Conservation (phyloP, 2,888 invertebrate genomes). For the Colostygia pectinataria region DNA sequence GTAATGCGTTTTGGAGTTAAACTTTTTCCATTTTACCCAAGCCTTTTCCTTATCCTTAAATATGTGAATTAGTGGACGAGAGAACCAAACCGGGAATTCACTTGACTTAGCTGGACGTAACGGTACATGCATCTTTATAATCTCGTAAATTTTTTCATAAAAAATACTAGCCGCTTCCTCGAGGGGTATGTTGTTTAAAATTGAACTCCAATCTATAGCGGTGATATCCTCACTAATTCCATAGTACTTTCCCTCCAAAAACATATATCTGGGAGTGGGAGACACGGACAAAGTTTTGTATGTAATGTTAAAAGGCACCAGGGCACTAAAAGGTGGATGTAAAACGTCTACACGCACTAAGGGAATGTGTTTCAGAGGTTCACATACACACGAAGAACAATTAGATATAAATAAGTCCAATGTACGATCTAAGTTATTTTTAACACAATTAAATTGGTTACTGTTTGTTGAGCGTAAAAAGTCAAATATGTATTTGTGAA, state of each 20-base stretch:
- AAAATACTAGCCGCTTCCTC: background rate
- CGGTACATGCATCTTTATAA: background rate
- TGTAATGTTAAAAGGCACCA: background rate
- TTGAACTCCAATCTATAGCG: background rate
- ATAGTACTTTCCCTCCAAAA: background rate
- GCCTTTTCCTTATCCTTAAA: background rate
- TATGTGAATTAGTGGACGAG: background rate
- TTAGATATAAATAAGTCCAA: conserved; percentile 6
- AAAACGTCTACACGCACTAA: background rate
- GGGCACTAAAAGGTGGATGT: background rate
- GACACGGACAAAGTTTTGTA: background rate
- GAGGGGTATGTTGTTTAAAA: background rate
- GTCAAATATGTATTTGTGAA: background rate
- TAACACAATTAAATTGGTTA: conserved; percentile 1
- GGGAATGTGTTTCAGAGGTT: background rate
- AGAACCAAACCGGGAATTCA: background rate
- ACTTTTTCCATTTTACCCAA: background rate
- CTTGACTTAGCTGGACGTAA: background rate
- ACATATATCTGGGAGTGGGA: background rate
- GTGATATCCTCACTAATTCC: background rate
- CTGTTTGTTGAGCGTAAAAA: background rate
- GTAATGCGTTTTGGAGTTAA: background rate
- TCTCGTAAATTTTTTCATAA: background rate
- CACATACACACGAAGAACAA: background rate
- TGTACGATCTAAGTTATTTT: background rate